Evolutionary conservation across 1,140 invertebrate species (phyloP).

Genomic region (Himalopsyche phryganea): DNA sequence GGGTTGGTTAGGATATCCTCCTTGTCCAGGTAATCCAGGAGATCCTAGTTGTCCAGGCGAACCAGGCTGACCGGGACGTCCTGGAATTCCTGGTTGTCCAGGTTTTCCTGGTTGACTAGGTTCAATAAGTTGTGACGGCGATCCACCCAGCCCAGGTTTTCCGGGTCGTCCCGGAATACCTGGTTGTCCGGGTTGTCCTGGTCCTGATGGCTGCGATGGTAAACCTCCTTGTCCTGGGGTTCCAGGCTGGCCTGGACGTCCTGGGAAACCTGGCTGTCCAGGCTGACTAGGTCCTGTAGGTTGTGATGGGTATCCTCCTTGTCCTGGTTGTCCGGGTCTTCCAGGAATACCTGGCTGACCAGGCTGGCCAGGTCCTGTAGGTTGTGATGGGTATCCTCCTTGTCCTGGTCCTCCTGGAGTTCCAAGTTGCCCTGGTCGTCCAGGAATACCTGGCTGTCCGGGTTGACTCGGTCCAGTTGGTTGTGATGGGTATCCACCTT

Average conservation of each 20-base stretch:
- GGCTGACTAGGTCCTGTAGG: no score
- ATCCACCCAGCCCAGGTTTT: background rate
- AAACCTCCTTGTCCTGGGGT: constrained; percentile 25
- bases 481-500: background rate
- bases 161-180: background rate
- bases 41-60: constrained; percentile 13
- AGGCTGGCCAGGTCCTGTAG: background rate
- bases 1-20: constrained; percentile 32
- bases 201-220: constrained; percentile 23
- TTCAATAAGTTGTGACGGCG: constrained; percentile 22
- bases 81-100: constrained; percentile 22
- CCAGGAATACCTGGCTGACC: background rate
- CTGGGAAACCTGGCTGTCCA: background rate
- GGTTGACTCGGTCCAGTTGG: constrained; percentile 1
- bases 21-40: constrained; percentile 21
- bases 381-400: background rate
- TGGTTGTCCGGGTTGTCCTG: no score
- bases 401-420: constrained; percentile 24
- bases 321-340: constrained; percentile 27
- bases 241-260: background rate
- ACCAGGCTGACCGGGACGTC: constrained; percentile 27
- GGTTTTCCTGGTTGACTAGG: constrained; percentile 13
- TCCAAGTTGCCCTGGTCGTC: constrained; percentile 20
- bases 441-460: constrained; percentile 30
- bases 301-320: constrained; percentile 24